Percentiles rank a stretch among this genome's conserved stretches.
Evolutionary conservation across 2,888 invertebrate species (phyloP).

Genomic region (Pollenia griseotomentosa): DNA sequence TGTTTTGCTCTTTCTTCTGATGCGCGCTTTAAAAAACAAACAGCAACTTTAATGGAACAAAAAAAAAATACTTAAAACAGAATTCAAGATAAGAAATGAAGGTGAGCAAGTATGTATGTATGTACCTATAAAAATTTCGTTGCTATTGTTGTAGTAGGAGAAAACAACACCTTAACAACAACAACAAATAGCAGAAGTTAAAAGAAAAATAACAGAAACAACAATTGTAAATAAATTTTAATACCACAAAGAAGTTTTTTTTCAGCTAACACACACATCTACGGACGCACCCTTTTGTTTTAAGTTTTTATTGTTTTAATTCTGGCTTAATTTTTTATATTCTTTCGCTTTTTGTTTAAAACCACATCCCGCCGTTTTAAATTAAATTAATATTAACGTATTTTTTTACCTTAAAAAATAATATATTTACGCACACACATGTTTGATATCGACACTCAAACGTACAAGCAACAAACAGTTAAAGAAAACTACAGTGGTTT

Average conservation of each 20-base stretch:
- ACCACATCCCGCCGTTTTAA: conserved; percentile 73
- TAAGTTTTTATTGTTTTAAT: conserved; percentile 33
- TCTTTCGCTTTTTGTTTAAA: conserved; percentile 16
- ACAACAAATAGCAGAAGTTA: conserved; percentile 6
- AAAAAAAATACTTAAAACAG: conserved; percentile 31
- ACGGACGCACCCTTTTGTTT: conserved; percentile 69
- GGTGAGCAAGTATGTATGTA: conserved; percentile 69
- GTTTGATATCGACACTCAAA: not conserved
- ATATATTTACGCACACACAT: conserved; percentile 22
- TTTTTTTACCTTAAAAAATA: conserved; percentile 45
- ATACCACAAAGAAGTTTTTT: conserved; percentile 36
- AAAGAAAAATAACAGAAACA: conserved; percentile 35
- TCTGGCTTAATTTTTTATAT: conserved; percentile 41
- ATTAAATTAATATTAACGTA: conserved; percentile 67
- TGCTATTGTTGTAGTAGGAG: conserved; percentile 32
- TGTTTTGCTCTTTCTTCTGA: conserved; percentile 68
- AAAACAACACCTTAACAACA: conserved; percentile 57
- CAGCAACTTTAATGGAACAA: not conserved
- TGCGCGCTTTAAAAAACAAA: conserved; percentile 59
- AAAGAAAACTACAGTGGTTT: conserved; percentile 14
- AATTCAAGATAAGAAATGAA: conserved; percentile 67
- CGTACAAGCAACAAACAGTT: not conserved
- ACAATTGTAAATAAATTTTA: conserved; percentile 45
- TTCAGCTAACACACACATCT: not conserved
- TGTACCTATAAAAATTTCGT: not conserved